These are phyloP conservation scores for human (Homo sapiens) DNA, from an alignment of 2,113 vertebrate genomes.

Conservation along the genomic window GRCh38 chr4:69964001-69964500, in stretches of 20 bases:
- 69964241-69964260: rapidly evolving
- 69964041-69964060: neutral
- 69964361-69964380: neutral
- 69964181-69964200: neutral
- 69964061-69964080: neutral
- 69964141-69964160: neutral
- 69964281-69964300: neutral
- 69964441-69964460: neutral
- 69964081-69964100: neutral
- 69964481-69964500: neutral
- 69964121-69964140: neutral
- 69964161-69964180: neutral
- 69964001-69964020: neutral
- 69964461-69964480: neutral
- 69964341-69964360: neutral
- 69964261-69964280: rapidly evolving
- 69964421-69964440: neutral
- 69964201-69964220: neutral
- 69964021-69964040: neutral
- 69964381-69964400: neutral
- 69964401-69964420: neutral
- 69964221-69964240: neutral
- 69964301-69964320: neutral
- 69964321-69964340: neutral
- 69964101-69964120: neutral